Percentiles rank a stretch among this genome's conserved stretches.
Evolutionary conservation across 1,140 invertebrate species (phyloP).

Genomic region (honey bee (Apis mellifera)): DNA sequence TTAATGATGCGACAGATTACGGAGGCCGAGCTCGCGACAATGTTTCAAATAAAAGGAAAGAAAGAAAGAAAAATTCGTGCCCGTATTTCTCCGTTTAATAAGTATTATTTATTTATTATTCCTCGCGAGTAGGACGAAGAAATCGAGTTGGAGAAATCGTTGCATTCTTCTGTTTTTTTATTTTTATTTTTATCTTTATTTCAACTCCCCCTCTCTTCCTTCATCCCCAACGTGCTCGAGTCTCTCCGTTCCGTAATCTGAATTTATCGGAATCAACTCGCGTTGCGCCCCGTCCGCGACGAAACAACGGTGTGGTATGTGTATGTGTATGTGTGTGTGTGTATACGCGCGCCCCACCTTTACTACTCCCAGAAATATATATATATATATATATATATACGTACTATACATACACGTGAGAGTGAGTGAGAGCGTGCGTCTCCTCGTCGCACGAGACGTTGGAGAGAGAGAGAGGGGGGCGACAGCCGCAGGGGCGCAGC

Average conservation of each 20-base stretch:
- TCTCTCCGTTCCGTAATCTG: slow-evolving; percentile 63
- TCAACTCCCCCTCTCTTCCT: too few species aligned
- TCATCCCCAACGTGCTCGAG: not conserved
- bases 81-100: slow-evolving; percentile 39
- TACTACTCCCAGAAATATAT: too few species aligned
- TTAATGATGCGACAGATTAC: slow-evolving; percentile 63
- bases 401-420: too few species aligned
- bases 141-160: not conserved
- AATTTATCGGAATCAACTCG: slow-evolving; percentile 59
- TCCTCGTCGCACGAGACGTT: not conserved
- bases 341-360: too few species aligned
- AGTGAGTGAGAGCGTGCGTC: too few species aligned
- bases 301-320: not conserved
- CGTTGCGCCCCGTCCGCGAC: slow-evolving; percentile 64
- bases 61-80: not conserved
- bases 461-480: not conserved
- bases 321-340: too few species aligned
- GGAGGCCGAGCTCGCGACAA: slow-evolving; percentile 36
- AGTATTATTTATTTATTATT: slow-evolving; percentile 73
- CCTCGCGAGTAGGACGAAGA: slow-evolving; percentile 42
- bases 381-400: too few species aligned
- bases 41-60: too few species aligned
- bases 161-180: not conserved
- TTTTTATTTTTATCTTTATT: too few species aligned
- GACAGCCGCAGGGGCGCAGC: slow-evolving; percentile 50